Conservation (phyloP, 2,797 vertebrate genomes). For the Capromys pilorides region DNA sequence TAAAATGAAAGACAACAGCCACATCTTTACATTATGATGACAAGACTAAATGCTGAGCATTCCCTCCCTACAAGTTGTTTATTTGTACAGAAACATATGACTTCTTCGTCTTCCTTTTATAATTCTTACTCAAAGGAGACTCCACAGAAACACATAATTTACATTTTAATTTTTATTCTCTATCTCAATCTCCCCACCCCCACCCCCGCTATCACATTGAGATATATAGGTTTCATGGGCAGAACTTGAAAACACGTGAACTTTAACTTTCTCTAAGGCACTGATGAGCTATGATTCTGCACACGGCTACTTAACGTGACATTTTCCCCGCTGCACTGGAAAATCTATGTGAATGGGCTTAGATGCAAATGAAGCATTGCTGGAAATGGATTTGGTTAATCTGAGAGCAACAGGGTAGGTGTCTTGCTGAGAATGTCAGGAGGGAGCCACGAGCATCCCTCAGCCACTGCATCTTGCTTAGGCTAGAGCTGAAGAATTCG, state of each 20-base stretch:
- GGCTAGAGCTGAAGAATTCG: neutral
- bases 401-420: neutral
- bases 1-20: neutral
- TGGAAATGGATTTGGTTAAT: neutral
- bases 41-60: neutral
- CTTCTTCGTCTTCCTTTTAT: neutral
- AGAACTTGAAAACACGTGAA: neutral
- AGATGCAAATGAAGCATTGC: slow-evolving; percentile 31
- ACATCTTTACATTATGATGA: neutral
- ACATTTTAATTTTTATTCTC: neutral
- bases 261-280: neutral
- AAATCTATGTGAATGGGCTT: neutral
- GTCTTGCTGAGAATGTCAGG: neutral
- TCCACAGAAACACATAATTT: neutral
- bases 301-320: neutral
- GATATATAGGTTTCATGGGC: neutral
- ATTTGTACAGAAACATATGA: neutral
- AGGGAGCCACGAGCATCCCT: neutral
- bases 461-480: neutral
- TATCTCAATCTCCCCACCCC: too few species aligned
- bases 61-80: neutral
- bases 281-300: neutral
- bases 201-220: neutral
- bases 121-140: neutral
- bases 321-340: neutral